Evolutionary conservation across 2,888 invertebrate genomes (phyloP).

Genomic region (Eutolmus rufibarbis): DNA sequence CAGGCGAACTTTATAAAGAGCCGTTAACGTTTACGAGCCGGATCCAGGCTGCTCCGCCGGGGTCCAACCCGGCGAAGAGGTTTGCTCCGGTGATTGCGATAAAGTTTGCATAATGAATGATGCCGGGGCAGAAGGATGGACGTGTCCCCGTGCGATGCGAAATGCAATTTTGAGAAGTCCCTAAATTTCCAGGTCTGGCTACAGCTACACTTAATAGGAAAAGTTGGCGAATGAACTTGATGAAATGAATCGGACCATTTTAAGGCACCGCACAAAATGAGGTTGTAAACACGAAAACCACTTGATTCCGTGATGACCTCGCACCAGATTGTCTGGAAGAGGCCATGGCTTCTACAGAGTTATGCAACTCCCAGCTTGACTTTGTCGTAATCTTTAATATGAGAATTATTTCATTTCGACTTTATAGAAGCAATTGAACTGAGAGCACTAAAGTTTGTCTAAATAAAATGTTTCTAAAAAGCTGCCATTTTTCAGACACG

Average conservation of each 20-base stretch:
- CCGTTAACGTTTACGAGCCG: conserved; percentile 20
- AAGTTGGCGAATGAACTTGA: background rate
- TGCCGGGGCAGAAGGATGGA: background rate
- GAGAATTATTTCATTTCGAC: background rate
- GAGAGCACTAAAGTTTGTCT: background rate
- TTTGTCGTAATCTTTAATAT: background rate
- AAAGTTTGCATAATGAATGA: conserved; percentile 17
- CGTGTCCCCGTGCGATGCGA: background rate
- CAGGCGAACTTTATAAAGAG: conserved; percentile 6
- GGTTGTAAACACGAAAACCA: background rate
- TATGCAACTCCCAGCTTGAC: background rate
- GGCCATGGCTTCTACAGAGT: background rate
- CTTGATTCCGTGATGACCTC: background rate
- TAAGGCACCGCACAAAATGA: background rate
- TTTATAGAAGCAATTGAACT: background rate
- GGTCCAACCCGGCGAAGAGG: background rate
- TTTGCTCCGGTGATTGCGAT: conserved; percentile 26
- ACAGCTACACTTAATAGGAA: background rate
- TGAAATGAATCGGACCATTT: background rate
- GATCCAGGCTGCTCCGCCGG: background rate
- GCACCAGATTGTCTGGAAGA: background rate
- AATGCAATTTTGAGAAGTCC: conserved; percentile 9
- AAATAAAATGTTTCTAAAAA: background rate
- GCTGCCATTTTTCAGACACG: background rate
- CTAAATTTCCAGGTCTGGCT: background rate